Evolutionary conservation across 30 jellyfish, hydroid and myxozoan species (phyloP), one percentile per base, ranked within the genome.

Genomic region (Aurelia coerulea): DNA sequence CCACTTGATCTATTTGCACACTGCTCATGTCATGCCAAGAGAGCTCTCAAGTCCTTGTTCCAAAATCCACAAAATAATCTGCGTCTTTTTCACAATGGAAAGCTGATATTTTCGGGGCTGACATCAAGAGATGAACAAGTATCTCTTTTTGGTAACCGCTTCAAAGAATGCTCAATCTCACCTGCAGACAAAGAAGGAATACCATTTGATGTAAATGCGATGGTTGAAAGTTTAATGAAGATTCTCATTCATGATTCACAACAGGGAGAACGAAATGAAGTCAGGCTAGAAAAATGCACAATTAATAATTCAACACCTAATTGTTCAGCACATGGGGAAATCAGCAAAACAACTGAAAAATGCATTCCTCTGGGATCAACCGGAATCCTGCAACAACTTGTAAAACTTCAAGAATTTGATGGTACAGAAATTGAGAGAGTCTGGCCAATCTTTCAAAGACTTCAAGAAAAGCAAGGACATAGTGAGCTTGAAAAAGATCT

Each of bases 61-160:
- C 75, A 83, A 14, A 70, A 41, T 29, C 99, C 99, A 72, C 99
- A 94, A 66, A 94, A 94, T 62, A 94, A 88, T 76, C 65, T 94
- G 42, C 65, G 94, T 41, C 73, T 94, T 13, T 80, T 80, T 78
- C 68, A 67, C 50, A 62, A 87, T 56, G 98, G 98, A 8, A 68
- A 65, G 54, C 34, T 76, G 19, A 53, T 64, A 10, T 74, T 73
- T 31, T 53, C 84, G 2, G 94, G 94, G 1, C 74, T 83, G 33
- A 29, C 85, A 3, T 70, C 46, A 4, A 51, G 62, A 0, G 79
- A 68, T 33, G 19, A 46, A 46, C 56, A 46, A 46, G 56, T 46
- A 14, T 46, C 56, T 46, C 14, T 1, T 46, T 46, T 46, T 46
- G 56, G 2, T 46, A 4, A 9, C 56, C 8, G 11, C 56, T 46